These are phyloP conservation scores for Brachyistius frenatus DNA, from an alignment of 2,113 vertebrate species.

Conservation along the genomic window DNA sequence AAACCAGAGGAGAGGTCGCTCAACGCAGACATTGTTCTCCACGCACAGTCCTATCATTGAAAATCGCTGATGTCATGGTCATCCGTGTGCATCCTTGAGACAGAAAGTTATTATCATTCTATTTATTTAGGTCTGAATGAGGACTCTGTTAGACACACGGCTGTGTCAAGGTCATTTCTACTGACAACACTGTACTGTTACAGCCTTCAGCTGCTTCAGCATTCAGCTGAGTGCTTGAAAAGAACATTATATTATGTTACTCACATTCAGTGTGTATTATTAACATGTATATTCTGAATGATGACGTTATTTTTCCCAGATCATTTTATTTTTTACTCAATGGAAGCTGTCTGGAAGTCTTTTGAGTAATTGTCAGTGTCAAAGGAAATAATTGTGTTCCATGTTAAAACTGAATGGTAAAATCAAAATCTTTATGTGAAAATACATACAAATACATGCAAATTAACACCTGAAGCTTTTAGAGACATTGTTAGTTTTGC, in stretches of 20 bases:
- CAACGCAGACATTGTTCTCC: constrained; percentile 37
- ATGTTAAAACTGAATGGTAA: too few species aligned
- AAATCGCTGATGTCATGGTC: constrained; percentile 59
- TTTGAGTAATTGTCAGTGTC: too few species aligned
- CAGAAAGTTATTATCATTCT: constrained; percentile 54
- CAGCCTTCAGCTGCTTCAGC: constrained; percentile 8
- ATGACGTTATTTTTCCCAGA: too few species aligned
- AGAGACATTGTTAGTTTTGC: too few species aligned
- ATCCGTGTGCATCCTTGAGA: constrained; percentile 50
- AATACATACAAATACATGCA: too few species aligned
- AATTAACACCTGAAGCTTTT: too few species aligned
- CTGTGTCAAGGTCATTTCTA: constrained; percentile 36
- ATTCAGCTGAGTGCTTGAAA: not conserved
- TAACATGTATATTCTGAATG: too few species aligned
- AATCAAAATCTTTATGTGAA: too few species aligned
- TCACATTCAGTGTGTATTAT: too few species aligned
- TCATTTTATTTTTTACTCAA: too few species aligned
- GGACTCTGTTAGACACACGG: constrained; percentile 20
- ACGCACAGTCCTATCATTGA: constrained; percentile 40
- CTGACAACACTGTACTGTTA: constrained; percentile 11
- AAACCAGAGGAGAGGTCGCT: not conserved
- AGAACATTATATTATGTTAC: not conserved
- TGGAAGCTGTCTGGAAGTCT: too few species aligned
- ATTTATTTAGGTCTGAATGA: constrained; percentile 34
- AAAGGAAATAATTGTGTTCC: too few species aligned